Conservation (phyloP, 2,797 vertebrate genomes). For the Lepus oiostolus region DNA sequence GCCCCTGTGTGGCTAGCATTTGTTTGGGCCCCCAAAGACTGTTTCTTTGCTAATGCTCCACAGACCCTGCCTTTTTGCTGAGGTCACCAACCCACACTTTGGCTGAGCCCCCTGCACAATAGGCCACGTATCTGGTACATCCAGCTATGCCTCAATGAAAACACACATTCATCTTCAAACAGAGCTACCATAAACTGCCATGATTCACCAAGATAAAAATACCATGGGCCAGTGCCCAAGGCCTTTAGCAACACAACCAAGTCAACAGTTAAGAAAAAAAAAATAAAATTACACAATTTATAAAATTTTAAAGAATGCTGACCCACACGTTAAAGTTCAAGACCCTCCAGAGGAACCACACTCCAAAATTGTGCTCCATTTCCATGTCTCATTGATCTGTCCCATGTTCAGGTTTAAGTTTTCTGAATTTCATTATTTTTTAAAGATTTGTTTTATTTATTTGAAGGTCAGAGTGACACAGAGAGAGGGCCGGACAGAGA, state of each 20-base stretch:
- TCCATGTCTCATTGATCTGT: not conserved
- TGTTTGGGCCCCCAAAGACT: slow-evolving; percentile 3
- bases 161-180: slow-evolving; percentile 46
- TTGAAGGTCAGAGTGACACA: too few relatives aligned
- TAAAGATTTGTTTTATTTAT: too few relatives aligned
- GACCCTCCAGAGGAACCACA: not conserved
- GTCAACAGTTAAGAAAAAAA: not conserved
- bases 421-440: too few relatives aligned
- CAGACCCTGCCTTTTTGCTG: not conserved
- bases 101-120: not conserved
- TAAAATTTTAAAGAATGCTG: not conserved
- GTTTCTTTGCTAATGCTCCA: not conserved
- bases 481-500: too few relatives aligned
- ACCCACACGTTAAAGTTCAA: not conserved
- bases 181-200: slow-evolving; percentile 31
- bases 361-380: not conserved
- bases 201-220: slow-evolving; percentile 60
- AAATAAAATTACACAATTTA: not conserved
- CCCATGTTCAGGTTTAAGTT: not conserved
- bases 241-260: slow-evolving; percentile 28
- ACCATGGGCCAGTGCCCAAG: not conserved
- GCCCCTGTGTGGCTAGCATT: not conserved
- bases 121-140: not conserved
- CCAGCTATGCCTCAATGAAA: not conserved
- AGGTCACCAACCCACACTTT: not conserved